Conservation (phyloP, 2,888 invertebrate genomes). For the Andrena flavipes region DNA sequence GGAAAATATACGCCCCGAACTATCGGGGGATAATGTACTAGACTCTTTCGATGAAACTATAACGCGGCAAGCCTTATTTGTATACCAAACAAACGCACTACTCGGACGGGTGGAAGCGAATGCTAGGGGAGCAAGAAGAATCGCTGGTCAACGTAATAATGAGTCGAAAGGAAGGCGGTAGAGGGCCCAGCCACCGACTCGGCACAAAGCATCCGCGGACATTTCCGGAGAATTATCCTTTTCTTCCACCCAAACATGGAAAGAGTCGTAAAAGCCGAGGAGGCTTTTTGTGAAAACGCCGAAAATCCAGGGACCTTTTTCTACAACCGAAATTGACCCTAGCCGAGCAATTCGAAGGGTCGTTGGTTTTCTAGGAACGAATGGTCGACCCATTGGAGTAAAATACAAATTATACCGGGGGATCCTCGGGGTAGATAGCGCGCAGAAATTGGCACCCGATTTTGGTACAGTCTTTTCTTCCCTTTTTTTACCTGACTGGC, state of each 20-base stretch:
- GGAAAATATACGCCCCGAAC: neutral
- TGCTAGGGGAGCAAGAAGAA: neutral
- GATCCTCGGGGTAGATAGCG: conserved; percentile 56
- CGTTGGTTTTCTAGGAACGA: conserved; percentile 66
- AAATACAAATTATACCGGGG: conserved; percentile 69
- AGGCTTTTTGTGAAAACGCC: conserved; percentile 61
- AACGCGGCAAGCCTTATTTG: no score
- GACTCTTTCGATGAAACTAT: neutral
- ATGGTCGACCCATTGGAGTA: conserved; percentile 60
- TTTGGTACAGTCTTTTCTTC: conserved; percentile 7
- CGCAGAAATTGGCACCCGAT: conserved; percentile 50
- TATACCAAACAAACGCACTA: no score
- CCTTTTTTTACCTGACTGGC: conserved; percentile 62
- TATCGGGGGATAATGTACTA: neutral
- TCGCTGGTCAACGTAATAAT: neutral
- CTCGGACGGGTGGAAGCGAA: neutral
- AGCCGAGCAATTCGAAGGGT: conserved; percentile 62
- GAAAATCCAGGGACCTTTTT: conserved; percentile 69
- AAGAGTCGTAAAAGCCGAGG: conserved; percentile 60
- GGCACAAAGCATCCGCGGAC: conserved; percentile 39
- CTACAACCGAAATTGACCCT: conserved; percentile 62
- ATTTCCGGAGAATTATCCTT: conserved; percentile 51
- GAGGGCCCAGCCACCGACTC: neutral
- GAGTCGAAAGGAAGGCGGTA: neutral
- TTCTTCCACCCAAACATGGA: conserved; percentile 48